A percentile compares a stretch with the other conserved stretches of the same genome.
Evolutionary conservation across 2,797 vertebrate species (phyloP).

Genomic region (Sebastes diploproa): DNA sequence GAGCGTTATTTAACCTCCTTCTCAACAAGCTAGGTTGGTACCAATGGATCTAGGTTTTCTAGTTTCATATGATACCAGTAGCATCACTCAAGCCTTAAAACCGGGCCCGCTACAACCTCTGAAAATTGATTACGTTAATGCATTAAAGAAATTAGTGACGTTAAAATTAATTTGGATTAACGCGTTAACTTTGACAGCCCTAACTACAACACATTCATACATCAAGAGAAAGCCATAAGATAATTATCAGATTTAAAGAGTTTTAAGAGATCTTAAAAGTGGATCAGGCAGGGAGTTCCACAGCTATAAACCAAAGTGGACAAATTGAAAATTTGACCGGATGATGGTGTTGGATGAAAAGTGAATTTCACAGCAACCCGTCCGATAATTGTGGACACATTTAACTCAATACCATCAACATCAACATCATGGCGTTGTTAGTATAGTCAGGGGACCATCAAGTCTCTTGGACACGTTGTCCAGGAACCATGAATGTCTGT

Average conservation of each 20-base stretch:
- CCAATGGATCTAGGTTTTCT: too few relatives aligned
- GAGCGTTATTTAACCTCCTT: too few relatives aligned
- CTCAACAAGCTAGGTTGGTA: too few relatives aligned
- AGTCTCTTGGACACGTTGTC: background rate
- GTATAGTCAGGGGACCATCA: background rate
- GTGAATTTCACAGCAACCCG: background rate
- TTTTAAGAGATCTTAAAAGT: background rate
- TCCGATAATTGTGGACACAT: background rate
- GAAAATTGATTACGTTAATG: too few relatives aligned
- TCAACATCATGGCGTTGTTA: background rate
- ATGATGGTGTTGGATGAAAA: background rate
- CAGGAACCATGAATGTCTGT: background rate
- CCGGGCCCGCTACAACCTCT: too few relatives aligned
- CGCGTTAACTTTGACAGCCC: too few relatives aligned
- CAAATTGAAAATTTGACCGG: background rate
- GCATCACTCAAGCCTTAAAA: too few relatives aligned
- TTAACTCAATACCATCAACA: background rate
- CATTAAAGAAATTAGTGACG: too few relatives aligned
- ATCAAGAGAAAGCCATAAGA: background rate
- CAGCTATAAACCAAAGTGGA: background rate
- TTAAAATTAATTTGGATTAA: accelerated
- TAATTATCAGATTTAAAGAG: background rate
- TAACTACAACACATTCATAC: background rate
- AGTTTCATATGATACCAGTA: too few relatives aligned
- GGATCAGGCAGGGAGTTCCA: background rate